Evolutionary conservation across 2,888 invertebrate genomes (phyloP).

Genomic region (Lumbricus terrestris): DNA sequence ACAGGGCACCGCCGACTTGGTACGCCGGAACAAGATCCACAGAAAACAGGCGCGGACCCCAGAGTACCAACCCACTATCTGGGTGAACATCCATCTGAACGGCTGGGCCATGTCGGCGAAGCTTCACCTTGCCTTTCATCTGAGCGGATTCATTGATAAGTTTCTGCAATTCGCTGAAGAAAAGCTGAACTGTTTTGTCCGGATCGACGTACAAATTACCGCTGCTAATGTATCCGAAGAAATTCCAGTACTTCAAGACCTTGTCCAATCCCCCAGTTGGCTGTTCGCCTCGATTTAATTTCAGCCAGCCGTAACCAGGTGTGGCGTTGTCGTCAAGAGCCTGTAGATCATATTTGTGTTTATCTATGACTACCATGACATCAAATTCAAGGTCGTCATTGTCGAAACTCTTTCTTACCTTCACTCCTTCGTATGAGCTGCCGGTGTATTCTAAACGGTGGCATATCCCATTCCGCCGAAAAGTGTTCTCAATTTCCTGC

Average conservation of each 20-base stretch:
- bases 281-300: neutral
- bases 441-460: neutral
- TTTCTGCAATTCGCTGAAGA: neutral
- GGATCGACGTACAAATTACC: neutral
- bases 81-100: conserved; percentile 4
- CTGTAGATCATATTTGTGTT: neutral
- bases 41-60: neutral
- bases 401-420: neutral
- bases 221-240: neutral
- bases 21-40: neutral
- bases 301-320: neutral
- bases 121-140: neutral
- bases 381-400: neutral
- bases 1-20: neutral
- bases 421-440: neutral
- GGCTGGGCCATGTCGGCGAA: neutral
- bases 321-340: neutral
- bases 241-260: neutral
- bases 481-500: neutral
- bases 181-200: neutral
- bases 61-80: neutral
- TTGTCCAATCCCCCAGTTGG: neutral
- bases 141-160: neutral
- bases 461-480: neutral
- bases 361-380: neutral